Percentiles rank a stretch among this genome's conserved stretches.
Conservation (phyloP, 2,113 vertebrate genomes). For the Callaeas wilsoni region DNA sequence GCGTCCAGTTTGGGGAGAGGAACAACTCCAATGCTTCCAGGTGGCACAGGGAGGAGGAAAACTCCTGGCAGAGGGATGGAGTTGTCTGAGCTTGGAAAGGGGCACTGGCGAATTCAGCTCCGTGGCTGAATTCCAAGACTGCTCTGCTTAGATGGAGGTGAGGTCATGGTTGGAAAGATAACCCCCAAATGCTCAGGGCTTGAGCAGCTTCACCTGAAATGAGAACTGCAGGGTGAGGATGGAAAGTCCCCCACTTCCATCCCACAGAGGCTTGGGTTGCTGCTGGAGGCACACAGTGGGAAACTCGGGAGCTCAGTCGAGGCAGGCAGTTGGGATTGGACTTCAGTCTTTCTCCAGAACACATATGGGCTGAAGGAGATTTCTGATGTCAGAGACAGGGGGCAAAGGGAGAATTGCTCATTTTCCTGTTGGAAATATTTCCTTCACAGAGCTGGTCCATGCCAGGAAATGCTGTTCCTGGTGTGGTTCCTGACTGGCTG, state of each 20-base stretch:
- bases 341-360: neutral
- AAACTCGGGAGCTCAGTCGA: accelerated
- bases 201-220: neutral
- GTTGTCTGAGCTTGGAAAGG: neutral
- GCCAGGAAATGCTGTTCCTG: neutral
- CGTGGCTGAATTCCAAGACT: neutral
- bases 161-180: neutral
- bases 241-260: neutral
- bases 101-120: neutral
- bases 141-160: neutral
- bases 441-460: neutral
- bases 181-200: neutral
- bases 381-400: neutral
- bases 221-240: neutral
- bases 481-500: neutral
- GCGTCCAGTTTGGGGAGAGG: neutral
- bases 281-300: neutral
- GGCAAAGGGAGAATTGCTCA: neutral
- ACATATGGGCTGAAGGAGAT: neutral
- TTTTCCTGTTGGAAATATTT: neutral
- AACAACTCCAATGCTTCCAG: neutral
- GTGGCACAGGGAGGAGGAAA: neutral
- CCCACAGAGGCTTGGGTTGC: neutral
- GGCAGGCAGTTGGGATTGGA: accelerated
- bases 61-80: neutral